Conservation (phyloP, 2,113 vertebrate species). For the Heterotis niloticus region DNA sequence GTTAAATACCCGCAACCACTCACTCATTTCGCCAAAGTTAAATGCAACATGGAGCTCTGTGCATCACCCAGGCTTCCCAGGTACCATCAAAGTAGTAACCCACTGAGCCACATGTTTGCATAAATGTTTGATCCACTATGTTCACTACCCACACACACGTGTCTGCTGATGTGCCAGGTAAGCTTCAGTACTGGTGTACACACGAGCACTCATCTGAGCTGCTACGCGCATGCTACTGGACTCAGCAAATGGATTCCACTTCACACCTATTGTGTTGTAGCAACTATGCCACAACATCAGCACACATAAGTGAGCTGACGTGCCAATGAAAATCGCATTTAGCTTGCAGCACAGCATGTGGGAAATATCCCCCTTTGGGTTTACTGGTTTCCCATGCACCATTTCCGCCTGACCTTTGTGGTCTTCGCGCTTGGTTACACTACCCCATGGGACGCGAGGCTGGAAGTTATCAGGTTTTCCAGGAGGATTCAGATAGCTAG, state of each 20-base stretch:
- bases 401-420: slow-evolving; percentile 30
- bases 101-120: background rate
- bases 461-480: slow-evolving; percentile 28
- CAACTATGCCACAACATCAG: background rate
- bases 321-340: background rate
- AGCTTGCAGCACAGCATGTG: background rate
- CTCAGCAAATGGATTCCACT: no score
- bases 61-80: background rate
- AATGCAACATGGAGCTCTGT: no score
- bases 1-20: no score
- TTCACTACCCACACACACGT: no score
- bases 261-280: no score
- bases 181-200: no score
- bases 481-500: slow-evolving; percentile 28
- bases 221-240: no score
- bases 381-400: slow-evolving; percentile 31
- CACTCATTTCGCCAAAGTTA: no score
- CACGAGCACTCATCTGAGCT: no score
- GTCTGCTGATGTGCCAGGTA: no score
- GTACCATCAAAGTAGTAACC: background rate
- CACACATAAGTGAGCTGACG: background rate
- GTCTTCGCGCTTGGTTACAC: slow-evolving; percentile 7
- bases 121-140: background rate
- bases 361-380: slow-evolving; percentile 2
- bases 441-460: slow-evolving; percentile 22